Percentiles rank a stretch among this genome's conserved stretches.
These are phyloP conservation scores for Oryzias woworae DNA, from an alignment of 2,113 vertebrate species.

Conservation along the genomic window DNA sequence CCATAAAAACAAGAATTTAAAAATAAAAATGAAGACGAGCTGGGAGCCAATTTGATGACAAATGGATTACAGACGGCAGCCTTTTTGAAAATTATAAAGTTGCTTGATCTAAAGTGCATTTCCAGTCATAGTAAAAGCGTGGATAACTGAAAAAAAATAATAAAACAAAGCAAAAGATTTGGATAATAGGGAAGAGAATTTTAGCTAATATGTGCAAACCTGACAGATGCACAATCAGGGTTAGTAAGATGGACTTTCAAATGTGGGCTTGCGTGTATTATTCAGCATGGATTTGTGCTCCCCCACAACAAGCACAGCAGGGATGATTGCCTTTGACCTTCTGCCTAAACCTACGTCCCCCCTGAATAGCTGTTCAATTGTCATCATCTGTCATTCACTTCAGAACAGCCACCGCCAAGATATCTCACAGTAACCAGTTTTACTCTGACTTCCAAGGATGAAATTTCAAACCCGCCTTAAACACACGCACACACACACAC, in stretches of 20 bases:
- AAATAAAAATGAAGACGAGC: no score
- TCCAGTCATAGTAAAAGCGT: no score
- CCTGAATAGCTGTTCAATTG: slow-evolving; percentile 70
- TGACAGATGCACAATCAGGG: slow-evolving; percentile 60
- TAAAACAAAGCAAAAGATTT: slow-evolving; percentile 49
- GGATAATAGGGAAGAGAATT: slow-evolving; percentile 50
- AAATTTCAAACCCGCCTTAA: slow-evolving; percentile 50
- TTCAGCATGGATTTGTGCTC: slow-evolving; percentile 50
- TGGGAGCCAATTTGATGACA: no score
- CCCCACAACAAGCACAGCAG: slow-evolving; percentile 46
- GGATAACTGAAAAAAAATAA: slow-evolving; percentile 51
- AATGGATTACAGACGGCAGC: no score
- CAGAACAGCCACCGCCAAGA: slow-evolving; percentile 44
- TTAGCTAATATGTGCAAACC: slow-evolving; percentile 50
- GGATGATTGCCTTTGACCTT: slow-evolving; percentile 75
- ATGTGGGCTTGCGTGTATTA: slow-evolving; percentile 46
- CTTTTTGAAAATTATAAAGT: no score
- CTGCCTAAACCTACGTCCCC: slow-evolving; percentile 61
- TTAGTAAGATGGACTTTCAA: slow-evolving; percentile 36
- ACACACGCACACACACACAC: slow-evolving; percentile 11
- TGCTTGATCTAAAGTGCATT: no score
- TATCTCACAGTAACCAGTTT: slow-evolving; percentile 41
- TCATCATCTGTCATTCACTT: slow-evolving; percentile 71
- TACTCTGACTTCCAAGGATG: slow-evolving; percentile 55
- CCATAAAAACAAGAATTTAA: no score